A percentile compares a stretch with the other conserved stretches of the same genome.
phyloP scores from a whole-genome alignment of 2,113 vertebrate genomes.

The Hypanus sabinus region DNA sequence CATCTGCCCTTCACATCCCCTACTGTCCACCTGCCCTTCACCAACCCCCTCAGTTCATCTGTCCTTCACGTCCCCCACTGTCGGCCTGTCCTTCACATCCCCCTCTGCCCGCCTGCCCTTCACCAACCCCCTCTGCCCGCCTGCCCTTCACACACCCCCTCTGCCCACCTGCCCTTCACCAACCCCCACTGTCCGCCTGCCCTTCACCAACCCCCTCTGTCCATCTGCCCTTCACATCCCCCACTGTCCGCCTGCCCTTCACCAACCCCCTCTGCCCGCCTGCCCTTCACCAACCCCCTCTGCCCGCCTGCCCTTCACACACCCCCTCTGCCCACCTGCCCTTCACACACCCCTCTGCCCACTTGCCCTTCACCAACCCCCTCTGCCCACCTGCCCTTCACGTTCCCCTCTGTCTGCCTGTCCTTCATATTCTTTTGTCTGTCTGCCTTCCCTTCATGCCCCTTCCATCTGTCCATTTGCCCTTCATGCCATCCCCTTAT shows the following conservation, averaged over 20 bases:
- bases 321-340: too few relatives aligned
- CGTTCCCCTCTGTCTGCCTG: too few relatives aligned
- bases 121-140: not conserved
- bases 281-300: not conserved
- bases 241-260: not conserved
- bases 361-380: too few relatives aligned
- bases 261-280: not conserved
- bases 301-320: not conserved
- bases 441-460: too few relatives aligned
- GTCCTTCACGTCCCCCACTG: not conserved
- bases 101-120: not conserved
- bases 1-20: slow-evolving; percentile 31
- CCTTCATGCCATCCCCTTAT: too few relatives aligned
- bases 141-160: not conserved
- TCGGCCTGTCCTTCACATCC: not conserved
- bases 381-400: not conserved
- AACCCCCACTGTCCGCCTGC: not conserved
- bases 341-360: too few relatives aligned
- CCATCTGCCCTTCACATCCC: not conserved
- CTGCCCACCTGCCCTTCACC: not conserved
- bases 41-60: not conserved
- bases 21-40: not conserved
- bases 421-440: too few relatives aligned
- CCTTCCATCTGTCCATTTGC: too few relatives aligned
- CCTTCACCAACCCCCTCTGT: not conserved